These are phyloP conservation scores for Phrixothrix hirtus DNA, from an alignment of 2,888 invertebrate genomes.

Conservation along the genomic window DNA sequence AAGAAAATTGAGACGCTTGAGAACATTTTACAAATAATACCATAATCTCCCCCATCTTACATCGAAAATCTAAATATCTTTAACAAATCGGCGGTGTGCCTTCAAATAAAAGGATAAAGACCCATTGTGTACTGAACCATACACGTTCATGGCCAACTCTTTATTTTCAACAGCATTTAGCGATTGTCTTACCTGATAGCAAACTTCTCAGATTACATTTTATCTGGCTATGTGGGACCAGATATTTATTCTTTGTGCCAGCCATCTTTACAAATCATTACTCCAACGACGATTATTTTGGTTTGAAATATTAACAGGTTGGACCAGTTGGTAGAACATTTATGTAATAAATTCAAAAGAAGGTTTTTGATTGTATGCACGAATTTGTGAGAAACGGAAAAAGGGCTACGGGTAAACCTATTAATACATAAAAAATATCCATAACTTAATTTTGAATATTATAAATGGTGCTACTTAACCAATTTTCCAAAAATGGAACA, in stretches of 20 bases:
- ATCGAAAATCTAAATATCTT: conserved; percentile 16
- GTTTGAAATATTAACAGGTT: too few species aligned
- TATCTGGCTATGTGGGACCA: conserved; percentile 35
- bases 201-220: conserved; percentile 44
- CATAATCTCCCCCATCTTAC: background rate
- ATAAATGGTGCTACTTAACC: too few species aligned
- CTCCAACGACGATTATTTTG: too few species aligned
- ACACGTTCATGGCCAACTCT: conserved; percentile 31
- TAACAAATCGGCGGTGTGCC: conserved; percentile 3
- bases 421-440: too few species aligned
- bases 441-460: too few species aligned
- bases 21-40: conserved; percentile 12
- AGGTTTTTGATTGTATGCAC: too few species aligned
- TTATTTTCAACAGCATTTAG: conserved; percentile 34
- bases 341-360: too few species aligned
- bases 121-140: conserved; percentile 25
- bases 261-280: conserved; percentile 38
- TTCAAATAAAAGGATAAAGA: conserved; percentile 13
- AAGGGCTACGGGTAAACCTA: too few species aligned
- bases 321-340: too few species aligned
- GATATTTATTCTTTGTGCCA: conserved; percentile 37
- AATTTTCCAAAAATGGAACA: too few species aligned
- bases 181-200: conserved; percentile 45
- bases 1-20: conserved; percentile 20
- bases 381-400: too few species aligned